Conservation (phyloP, 2,888 invertebrate species). For the Drosophila neonasuta region DNA sequence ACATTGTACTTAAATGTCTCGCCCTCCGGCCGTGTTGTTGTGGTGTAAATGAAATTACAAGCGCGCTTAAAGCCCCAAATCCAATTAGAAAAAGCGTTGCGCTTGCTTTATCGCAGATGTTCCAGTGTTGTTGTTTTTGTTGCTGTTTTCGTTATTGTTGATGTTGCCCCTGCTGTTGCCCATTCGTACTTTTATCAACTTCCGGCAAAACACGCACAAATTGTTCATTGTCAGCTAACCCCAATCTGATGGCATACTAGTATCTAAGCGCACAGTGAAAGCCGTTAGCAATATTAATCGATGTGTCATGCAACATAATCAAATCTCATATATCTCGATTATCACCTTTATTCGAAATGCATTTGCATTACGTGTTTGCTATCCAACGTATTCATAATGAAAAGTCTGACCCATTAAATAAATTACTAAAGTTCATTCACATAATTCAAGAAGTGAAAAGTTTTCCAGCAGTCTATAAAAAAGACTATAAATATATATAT, state of each 20-base stretch:
- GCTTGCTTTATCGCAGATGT: slow-evolving; percentile 58
- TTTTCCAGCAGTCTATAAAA: too few species aligned
- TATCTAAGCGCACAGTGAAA: not conserved
- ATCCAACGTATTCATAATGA: not conserved
- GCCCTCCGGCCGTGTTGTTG: slow-evolving; percentile 41
- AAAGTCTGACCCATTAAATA: not conserved
- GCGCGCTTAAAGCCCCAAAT: slow-evolving; percentile 74
- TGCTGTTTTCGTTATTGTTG: slow-evolving; percentile 25
- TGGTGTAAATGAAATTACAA: slow-evolving; percentile 76
- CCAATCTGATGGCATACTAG: slow-evolving; percentile 5
- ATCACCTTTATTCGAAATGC: not conserved
- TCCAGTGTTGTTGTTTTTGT: slow-evolving; percentile 30
- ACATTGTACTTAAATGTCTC: slow-evolving; percentile 72
- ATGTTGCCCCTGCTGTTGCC: slow-evolving; percentile 4
- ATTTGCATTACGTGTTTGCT: not conserved
- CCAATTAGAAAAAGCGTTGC: slow-evolving; percentile 71
- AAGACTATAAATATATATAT: too few species aligned
- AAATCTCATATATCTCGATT: not conserved
- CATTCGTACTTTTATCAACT: slow-evolving; percentile 22
- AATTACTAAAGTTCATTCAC: too few species aligned
- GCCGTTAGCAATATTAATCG: slow-evolving; percentile 1
- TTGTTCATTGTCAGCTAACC: slow-evolving; percentile 8
- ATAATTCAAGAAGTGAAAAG: too few species aligned
- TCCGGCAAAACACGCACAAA: slow-evolving; percentile 40
- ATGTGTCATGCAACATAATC: not conserved